phyloP scores from a whole-genome alignment of 2,888 invertebrate genomes.

The Philereme transversata region DNA sequence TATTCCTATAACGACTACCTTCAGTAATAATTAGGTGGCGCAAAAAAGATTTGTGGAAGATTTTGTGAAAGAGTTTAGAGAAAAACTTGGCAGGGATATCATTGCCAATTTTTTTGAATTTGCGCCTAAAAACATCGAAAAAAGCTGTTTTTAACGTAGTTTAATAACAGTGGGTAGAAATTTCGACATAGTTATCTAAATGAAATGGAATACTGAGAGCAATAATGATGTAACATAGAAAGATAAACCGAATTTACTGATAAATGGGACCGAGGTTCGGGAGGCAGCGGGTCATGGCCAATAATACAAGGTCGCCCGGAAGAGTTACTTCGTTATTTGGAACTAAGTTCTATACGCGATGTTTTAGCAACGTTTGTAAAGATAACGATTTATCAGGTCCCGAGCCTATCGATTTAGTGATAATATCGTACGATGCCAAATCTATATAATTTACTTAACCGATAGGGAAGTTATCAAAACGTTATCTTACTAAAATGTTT shows the following conservation, averaged over 20 bases:
- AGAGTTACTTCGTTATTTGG: neutral
- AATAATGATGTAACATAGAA: too few relatives aligned
- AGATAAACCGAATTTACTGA: too few relatives aligned
- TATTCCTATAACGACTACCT: constrained; percentile 25
- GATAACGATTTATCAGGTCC: constrained; percentile 2
- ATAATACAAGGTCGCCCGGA: constrained; percentile 5
- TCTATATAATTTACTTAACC: neutral
- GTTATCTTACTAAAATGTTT: neutral
- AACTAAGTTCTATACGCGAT: neutral
- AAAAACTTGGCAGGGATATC: neutral
- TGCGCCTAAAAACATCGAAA: too few relatives aligned
- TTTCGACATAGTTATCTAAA: too few relatives aligned
- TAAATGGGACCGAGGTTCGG: too few relatives aligned
- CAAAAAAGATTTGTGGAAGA: constrained; percentile 4
- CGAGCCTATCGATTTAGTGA: neutral
- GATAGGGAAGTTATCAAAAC: neutral
- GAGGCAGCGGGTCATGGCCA: too few relatives aligned
- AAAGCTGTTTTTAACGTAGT: too few relatives aligned
- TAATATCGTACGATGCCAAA: constrained; percentile 10
- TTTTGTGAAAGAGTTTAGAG: neutral
- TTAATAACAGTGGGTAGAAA: too few relatives aligned
- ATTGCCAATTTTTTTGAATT: neutral
- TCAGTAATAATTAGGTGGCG: constrained; percentile 7
- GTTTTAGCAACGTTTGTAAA: neutral
- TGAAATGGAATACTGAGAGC: too few relatives aligned